Conservation (phyloP, 64 coral and sea anemone species). For the Platygyra sinensis region DNA sequence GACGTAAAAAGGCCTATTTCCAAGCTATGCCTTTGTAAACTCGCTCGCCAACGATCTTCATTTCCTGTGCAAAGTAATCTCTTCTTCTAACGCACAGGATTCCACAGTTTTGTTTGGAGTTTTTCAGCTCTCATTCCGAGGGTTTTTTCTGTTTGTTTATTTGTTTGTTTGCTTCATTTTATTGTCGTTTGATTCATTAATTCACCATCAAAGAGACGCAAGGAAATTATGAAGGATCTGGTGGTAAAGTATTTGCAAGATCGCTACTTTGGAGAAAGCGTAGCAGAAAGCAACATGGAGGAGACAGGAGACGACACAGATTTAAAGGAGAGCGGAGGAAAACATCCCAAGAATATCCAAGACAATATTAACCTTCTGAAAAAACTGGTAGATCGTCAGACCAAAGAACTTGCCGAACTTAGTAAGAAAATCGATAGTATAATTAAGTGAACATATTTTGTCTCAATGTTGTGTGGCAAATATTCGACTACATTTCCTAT, state of each 20-base stretch:
- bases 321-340: too few relatives aligned
- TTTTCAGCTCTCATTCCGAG: too few relatives aligned
- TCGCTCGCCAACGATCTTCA: too few relatives aligned
- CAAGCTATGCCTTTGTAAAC: too few relatives aligned
- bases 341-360: background rate
- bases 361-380: constrained; percentile 2
- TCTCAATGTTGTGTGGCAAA: too few relatives aligned
- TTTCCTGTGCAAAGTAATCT: too few relatives aligned
- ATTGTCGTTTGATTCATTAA: background rate
- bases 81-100: too few relatives aligned
- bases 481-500: too few relatives aligned
- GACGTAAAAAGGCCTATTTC: too few relatives aligned
- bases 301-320: background rate
- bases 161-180: background rate
- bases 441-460: too few relatives aligned
- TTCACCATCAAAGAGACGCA: background rate
- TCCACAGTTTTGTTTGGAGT: too few relatives aligned
- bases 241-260: background rate
- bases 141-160: background rate
- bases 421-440: background rate
- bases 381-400: background rate
- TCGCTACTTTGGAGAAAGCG: background rate
- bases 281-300: background rate
- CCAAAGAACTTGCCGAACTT: background rate
- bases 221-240: background rate